Conservation (phyloP, 2,888 invertebrate species). For the Mechanitis messenoides region DNA sequence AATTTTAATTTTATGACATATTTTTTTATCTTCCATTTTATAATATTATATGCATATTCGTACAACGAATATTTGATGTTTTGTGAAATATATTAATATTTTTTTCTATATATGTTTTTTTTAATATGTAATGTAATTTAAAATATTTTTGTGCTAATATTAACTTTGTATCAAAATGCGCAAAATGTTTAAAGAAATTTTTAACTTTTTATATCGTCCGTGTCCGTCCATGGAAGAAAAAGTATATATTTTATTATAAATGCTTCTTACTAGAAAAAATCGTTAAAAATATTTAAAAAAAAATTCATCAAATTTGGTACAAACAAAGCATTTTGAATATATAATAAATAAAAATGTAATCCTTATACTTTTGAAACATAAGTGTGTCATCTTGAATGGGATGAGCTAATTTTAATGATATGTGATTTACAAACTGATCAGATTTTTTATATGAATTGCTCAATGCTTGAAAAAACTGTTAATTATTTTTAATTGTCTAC, state of each 20-base stretch:
- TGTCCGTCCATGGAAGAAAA: constrained; percentile 46
- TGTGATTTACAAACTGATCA: no score
- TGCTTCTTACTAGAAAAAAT: neutral
- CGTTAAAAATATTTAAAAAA: neutral
- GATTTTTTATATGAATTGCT: no score
- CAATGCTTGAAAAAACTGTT: no score
- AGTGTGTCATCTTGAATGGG: no score
- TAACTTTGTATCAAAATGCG: constrained; percentile 27
- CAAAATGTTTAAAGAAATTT: constrained; percentile 29
- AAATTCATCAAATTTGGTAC: neutral
- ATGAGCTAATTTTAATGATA: no score
- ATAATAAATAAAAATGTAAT: neutral
- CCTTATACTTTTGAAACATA: neutral
- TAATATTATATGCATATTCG: constrained; percentile 44
- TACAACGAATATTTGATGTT: constrained; percentile 56
- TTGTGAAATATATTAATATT: constrained; percentile 24
- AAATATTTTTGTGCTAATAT: constrained; percentile 7
- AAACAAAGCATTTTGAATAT: neutral
- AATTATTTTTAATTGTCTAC: no score
- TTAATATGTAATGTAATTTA: constrained; percentile 7
- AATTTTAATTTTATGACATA: constrained; percentile 25
- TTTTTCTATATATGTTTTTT: constrained; percentile 16
- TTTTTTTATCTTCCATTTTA: constrained; percentile 34
- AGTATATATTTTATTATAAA: constrained; percentile 11
- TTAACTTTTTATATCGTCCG: constrained; percentile 29